These are phyloP conservation scores for Cheilosia urbana DNA, from an alignment of 2,888 invertebrate genomes.

Conservation along the genomic window DNA sequence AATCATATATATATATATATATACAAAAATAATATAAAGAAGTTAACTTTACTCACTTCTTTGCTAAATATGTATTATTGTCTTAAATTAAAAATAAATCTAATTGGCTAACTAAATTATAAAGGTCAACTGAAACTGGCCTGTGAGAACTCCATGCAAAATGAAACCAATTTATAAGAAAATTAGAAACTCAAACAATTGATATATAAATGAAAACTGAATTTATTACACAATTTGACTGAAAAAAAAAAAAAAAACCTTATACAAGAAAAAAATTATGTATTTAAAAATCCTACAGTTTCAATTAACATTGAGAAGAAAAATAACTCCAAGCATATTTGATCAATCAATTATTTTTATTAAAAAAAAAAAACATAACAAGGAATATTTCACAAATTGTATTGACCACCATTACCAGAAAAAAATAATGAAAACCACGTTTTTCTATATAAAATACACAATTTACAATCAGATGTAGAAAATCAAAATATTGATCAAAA, in stretches of 20 bases:
- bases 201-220: constrained; percentile 59
- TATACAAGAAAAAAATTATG: constrained; percentile 57
- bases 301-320: constrained; percentile 55
- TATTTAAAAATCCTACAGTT: constrained; percentile 74
- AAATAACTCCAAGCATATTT: constrained; percentile 61
- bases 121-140: constrained; percentile 17
- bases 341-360: constrained; percentile 71
- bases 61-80: constrained; percentile 32
- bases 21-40: constrained; percentile 19
- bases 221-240: constrained; percentile 76
- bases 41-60: constrained; percentile 44
- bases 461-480: constrained; percentile 60
- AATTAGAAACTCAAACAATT: constrained; percentile 57
- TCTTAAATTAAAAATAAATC: constrained; percentile 42
- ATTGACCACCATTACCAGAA: background rate
- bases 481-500: constrained; percentile 2
- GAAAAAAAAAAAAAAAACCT: constrained; percentile 68
- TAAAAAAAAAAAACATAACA: constrained; percentile 19
- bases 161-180: constrained; percentile 62
- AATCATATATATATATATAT: background rate
- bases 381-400: constrained; percentile 46
- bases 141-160: constrained; percentile 44
- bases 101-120: constrained; percentile 33
- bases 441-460: constrained; percentile 34
- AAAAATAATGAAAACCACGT: too few species aligned